These are phyloP conservation scores for Psophia crepitans DNA, from an alignment of 2,113 vertebrate genomes.

Conservation along the genomic window DNA sequence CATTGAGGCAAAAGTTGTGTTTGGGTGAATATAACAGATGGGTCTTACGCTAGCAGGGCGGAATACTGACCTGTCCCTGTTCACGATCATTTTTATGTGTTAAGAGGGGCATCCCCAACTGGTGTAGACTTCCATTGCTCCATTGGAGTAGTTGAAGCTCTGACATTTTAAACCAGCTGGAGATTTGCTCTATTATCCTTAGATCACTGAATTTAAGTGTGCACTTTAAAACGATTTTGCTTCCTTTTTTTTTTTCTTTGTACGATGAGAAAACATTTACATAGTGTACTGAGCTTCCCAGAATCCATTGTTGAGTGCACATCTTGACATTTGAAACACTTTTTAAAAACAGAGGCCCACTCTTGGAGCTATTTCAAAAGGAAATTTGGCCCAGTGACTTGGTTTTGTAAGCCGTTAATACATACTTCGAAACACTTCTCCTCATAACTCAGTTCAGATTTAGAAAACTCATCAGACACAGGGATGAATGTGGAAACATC, in stretches of 20 bases:
- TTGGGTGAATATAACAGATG: neutral
- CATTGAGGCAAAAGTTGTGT: neutral
- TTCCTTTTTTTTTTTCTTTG: neutral
- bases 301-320: neutral
- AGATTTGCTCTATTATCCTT: neutral
- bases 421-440: neutral
- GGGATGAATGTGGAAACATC: neutral
- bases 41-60: neutral
- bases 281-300: neutral
- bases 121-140: neutral
- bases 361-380: neutral
- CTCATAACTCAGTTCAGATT: neutral
- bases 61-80: neutral
- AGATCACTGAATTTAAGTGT: neutral
- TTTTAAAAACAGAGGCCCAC: neutral
- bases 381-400: neutral
- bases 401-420: neutral
- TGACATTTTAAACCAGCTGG: slow-evolving; percentile 16
- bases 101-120: neutral
- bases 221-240: neutral
- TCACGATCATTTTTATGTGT: neutral
- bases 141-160: neutral
- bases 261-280: neutral
- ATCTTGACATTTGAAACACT: neutral
- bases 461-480: neutral